Evolutionary conservation across 2,113 vertebrate genomes (phyloP), one percentile per base, ranked within the genome.

Genomic region (Oreochromis tanganicae): DNA sequence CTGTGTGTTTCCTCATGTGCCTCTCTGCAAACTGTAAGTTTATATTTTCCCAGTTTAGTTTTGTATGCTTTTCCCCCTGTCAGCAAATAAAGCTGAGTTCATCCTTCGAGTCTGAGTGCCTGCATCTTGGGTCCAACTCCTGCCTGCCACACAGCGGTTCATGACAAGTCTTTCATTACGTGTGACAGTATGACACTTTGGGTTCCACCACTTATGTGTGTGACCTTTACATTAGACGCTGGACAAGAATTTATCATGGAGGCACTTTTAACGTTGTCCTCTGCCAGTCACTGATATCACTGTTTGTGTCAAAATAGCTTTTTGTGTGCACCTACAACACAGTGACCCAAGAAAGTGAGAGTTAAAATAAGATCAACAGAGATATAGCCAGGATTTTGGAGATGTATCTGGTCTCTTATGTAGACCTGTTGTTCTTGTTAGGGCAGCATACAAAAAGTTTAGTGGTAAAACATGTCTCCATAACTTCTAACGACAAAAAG

Each of bases 231-330:
- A n/a, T 83, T 43, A 12, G 6, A 38, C 1, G 63, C 9, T 27
- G 38, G 24, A 2, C 16, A 81, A 57, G 55, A 59, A 8, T 82
- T 56, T 32, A 29, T 55, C 16, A 21, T 4, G 27, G 24, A 61
- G 55, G 61, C 56, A 80, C 43, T n/a, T 78, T 78, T 16, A 50
- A 34, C 36, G 11, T 16, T 41, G n/a, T n/a, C 41, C 54, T 61
- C 48, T 48, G n/a, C 48, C 32, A 34, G 38, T 41, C 29, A 11
- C 17, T 50, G 57, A 50, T 66, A 21, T 56, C 68, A 14, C 9
- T 85, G 63, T 93, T 93, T 94, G 50, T 85, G 16, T 95, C 85
- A 56, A 88, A 93, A 95, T 66, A 87, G 24, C 16, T 50, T 46
- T 6, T 7, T 85, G 83, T 88, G 38, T 80, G 24, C 55, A 92